Evolutionary conservation across 2,113 vertebrate genomes (phyloP), one percentile per base, ranked within the genome.

Genomic region (Eurypyga helias): DNA sequence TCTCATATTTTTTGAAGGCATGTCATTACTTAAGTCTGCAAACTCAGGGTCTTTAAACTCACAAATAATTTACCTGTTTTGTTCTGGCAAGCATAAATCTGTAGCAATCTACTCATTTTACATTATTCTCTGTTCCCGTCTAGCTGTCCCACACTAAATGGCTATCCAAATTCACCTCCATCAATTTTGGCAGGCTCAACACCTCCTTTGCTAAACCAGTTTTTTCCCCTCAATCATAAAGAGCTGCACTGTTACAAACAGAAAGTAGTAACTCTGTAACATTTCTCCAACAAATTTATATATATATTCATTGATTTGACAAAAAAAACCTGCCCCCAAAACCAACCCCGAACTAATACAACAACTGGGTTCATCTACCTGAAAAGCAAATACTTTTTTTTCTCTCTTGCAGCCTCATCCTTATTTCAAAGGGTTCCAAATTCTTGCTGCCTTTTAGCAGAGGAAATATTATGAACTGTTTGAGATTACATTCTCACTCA

Each of bases 71-170:
- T 95, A 33, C 45, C 65, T 86, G 76, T 89, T 96, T 91, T 93
- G 51, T 71, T 90, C 95, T 96, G 88, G 90, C 92, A 97, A 94
- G 89, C 70, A 97, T 41, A 96, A 85, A 69, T 95, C 66, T 90
- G 62, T 36, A 96, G 71, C 62, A 73, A 83, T 55, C 71, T 70
- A 96, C 55, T 96, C 51, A 89, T 93, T 97, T 97, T 93, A 79
- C 89, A 93, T 20, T 89, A 21, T 83, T 78, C 67, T 93, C 23
- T 54, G 24, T n/a, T 92, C 69, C 71, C 2, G 19, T 84, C 91
- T 84, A 91, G 76, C 65, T 93, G 91, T 78, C 70, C 77, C 46
- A 96, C 31, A 41, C 19, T 96, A 82, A 91, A 10, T 66, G 79
- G 75, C 62, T 93, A 89, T 93, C 86, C 48, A 96, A 95, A 90